phyloP scores from a whole-genome alignment of 2,113 vertebrate genomes.

The Tragelaphus buxtoni region DNA sequence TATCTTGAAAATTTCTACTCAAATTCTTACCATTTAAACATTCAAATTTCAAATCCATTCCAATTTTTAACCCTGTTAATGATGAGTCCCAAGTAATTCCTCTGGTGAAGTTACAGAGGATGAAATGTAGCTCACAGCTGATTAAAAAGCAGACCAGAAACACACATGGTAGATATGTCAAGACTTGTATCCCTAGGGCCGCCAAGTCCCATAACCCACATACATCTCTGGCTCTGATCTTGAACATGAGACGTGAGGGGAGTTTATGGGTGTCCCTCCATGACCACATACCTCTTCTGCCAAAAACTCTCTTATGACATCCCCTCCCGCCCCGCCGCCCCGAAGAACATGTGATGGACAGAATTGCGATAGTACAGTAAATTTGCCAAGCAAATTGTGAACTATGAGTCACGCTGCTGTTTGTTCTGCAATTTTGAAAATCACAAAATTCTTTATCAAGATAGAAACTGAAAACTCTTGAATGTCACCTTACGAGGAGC shows the following conservation, averaged over 20 bases:
- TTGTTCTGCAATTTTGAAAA: constrained; percentile 45
- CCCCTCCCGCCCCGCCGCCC: not conserved
- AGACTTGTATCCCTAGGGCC: not conserved
- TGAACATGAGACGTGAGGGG: not conserved
- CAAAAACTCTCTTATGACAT: not conserved
- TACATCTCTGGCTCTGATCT: not conserved
- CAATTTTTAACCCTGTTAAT: not conserved
- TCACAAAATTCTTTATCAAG: constrained; percentile 46
- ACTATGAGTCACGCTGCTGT: constrained; percentile 54
- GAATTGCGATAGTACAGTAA: not conserved
- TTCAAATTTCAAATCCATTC: not conserved
- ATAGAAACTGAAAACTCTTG: constrained; percentile 59
- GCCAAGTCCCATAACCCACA: not conserved
- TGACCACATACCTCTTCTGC: accelerated
- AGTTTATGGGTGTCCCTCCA: accelerated
- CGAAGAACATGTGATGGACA: not conserved
- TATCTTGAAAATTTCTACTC: not conserved
- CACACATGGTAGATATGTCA: not conserved
- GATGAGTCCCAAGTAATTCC: not conserved
- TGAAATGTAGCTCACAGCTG: not conserved
- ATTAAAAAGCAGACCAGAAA: not conserved
- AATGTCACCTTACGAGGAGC: constrained; percentile 18
- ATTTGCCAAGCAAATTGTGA: not conserved
- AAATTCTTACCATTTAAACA: not conserved
- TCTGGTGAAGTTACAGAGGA: not conserved